phyloP scores from a whole-genome alignment of 2,797 vertebrate genomes.

The Leucoraja ocellata region DNA sequence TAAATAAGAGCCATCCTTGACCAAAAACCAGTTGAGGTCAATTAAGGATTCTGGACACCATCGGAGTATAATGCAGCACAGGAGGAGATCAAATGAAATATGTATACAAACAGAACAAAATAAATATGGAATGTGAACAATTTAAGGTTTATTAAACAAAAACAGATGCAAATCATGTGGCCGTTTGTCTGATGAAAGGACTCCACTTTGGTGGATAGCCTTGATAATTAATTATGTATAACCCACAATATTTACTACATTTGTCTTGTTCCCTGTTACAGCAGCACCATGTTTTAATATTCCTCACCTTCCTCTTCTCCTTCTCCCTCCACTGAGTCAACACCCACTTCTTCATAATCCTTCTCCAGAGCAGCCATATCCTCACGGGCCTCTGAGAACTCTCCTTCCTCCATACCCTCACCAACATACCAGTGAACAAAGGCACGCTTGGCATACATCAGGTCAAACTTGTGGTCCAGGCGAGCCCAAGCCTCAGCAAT shows the following conservation, averaged over 20 bases:
- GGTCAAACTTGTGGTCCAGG: constrained; percentile 77
- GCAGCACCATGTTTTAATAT: constrained; percentile 19
- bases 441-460: constrained; percentile 83
- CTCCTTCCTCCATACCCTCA: constrained; percentile 84
- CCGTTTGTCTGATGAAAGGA: not conserved
- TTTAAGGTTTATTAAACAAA: not conserved
- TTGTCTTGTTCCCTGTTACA: not conserved
- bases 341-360: constrained; percentile 81
- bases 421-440: constrained; percentile 85
- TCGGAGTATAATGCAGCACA: not conserved
- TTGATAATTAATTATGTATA: not conserved
- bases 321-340: constrained; percentile 78
- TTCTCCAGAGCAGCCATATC: constrained; percentile 86
- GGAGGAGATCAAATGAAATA: not conserved
- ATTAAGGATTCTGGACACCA: not conserved
- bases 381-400: constrained; percentile 80
- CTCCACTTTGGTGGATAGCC: not conserved
- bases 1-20: not conserved
- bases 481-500: constrained; percentile 63
- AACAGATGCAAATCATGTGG: not conserved
- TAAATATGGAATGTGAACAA: constrained; percentile 13
- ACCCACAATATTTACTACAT: not conserved
- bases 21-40: constrained; percentile 12
- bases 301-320: constrained; percentile 78
- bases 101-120: not conserved